These are phyloP conservation scores for Atta cephalotes DNA, from an alignment of 1,140 invertebrate genomes.

Conservation along the genomic window DNA sequence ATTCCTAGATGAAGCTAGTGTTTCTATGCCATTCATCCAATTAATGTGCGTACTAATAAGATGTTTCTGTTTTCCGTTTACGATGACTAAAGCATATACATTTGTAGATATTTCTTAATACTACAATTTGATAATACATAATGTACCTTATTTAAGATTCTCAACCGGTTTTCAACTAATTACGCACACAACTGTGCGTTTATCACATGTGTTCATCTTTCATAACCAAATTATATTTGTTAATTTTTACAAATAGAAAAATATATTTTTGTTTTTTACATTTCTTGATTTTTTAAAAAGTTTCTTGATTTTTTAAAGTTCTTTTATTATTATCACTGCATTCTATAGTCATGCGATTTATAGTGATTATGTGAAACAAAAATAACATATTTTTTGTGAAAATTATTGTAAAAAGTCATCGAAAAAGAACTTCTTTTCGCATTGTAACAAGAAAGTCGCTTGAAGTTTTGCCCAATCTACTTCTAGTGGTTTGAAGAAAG, in stretches of 20 bases:
- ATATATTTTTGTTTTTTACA: not conserved
- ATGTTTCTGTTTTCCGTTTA: constrained; percentile 48
- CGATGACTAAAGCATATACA: not conserved
- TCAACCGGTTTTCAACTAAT: no score
- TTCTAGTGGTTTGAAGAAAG: constrained; percentile 28
- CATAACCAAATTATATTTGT: not conserved
- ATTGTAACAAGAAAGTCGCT: constrained; percentile 27
- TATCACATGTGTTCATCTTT: not conserved
- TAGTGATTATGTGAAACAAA: not conserved
- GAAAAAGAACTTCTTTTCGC: not conserved
- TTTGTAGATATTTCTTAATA: constrained; percentile 1
- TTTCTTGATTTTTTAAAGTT: not conserved
- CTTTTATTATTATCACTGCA: not conserved
- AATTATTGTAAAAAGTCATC: not conserved
- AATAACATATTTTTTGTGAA: not conserved
- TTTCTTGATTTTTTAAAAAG: not conserved
- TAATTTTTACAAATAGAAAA: not conserved
- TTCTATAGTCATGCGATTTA: not conserved
- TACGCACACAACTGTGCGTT: not conserved
- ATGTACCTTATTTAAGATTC: not conserved
- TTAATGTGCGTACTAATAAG: constrained; percentile 59
- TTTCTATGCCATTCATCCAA: constrained; percentile 62
- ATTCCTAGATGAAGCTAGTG: constrained; percentile 33
- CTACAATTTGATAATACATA: constrained; percentile 3
- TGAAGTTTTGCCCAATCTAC: not conserved